phyloP scores from a whole-genome alignment of 1,140 invertebrate genomes.

The Hesperophylax magnus region DNA sequence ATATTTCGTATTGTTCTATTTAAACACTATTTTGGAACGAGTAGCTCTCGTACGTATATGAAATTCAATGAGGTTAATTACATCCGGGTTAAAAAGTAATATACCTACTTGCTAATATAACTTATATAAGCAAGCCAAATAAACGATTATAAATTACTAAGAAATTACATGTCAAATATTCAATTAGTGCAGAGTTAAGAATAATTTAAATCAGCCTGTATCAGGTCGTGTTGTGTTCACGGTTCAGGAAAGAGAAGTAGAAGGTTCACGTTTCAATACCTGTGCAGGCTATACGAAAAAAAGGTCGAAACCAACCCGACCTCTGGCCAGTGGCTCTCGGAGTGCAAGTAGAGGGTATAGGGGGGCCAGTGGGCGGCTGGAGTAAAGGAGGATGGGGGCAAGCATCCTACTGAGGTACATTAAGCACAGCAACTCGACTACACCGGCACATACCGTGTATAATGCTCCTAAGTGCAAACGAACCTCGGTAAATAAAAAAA shows the following conservation, averaged over 20 bases:
- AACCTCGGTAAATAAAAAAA: no score
- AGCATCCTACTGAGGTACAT: background rate
- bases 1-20: no score
- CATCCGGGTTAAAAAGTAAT: no score
- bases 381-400: conserved; percentile 6
- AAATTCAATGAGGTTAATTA: no score
- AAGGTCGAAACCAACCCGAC: conserved; percentile 46
- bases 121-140: no score
- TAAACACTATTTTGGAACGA: no score
- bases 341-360: background rate
- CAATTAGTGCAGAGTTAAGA: background rate
- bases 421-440: background rate
- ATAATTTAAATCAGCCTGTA: conserved; percentile 38
- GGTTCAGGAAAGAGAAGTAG: conserved; percentile 12
- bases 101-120: no score
- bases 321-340: conserved; percentile 49
- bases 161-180: no score
- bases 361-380: background rate
- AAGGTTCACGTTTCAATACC: conserved; percentile 57
- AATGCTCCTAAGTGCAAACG: no score
- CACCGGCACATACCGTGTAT: background rate
- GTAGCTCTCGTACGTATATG: no score
- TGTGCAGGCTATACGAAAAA: conserved; percentile 53
- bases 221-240: conserved; percentile 7
- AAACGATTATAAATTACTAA: no score